A percentile compares a stretch with the other conserved stretches of the same genome.
phyloP scores from a whole-genome alignment of 2,888 invertebrate genomes.

The Tolmerus cingulatus region DNA sequence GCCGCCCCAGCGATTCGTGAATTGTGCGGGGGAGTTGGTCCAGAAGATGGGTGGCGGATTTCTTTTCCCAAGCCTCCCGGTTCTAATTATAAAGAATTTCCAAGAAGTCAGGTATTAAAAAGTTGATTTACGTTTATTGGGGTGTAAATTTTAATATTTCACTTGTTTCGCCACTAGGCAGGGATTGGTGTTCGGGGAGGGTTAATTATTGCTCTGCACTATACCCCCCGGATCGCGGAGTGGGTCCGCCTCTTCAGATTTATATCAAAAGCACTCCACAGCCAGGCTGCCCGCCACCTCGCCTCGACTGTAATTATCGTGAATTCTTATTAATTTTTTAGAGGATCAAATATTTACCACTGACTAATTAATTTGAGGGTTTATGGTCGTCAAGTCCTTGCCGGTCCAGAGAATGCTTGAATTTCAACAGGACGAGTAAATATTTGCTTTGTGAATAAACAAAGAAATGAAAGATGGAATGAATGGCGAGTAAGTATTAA shows the following conservation, averaged over 20 bases:
- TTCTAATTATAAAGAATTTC: slow-evolving; percentile 31
- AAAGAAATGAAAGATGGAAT: not conserved
- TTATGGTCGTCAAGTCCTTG: slow-evolving; percentile 20
- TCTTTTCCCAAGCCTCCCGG: not conserved
- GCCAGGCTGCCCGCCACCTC: not conserved
- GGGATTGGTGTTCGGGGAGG: not conserved
- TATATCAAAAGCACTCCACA: not conserved
- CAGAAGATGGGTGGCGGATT: not conserved
- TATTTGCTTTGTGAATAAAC: not conserved
- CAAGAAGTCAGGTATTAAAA: slow-evolving; percentile 31
- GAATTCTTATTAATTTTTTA: slow-evolving; percentile 41
- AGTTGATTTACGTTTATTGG: slow-evolving; percentile 38
- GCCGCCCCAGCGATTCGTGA: not conserved
- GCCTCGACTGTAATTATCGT: slow-evolving; percentile 16
- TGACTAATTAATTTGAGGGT: slow-evolving; percentile 35
- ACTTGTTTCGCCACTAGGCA: not conserved
- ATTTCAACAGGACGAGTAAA: not conserved
- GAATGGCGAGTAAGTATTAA: not conserved
- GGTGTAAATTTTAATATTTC: slow-evolving; percentile 39
- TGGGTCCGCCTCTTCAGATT: not conserved
- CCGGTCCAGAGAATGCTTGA: not conserved
- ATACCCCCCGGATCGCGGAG: not conserved
- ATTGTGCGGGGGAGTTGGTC: not conserved
- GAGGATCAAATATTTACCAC: slow-evolving; percentile 35
- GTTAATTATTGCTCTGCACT: slow-evolving; percentile 25